Conservation (phyloP, 37 sponge, comb jelly and placozoan species). For the Ianthella basta region DNA sequence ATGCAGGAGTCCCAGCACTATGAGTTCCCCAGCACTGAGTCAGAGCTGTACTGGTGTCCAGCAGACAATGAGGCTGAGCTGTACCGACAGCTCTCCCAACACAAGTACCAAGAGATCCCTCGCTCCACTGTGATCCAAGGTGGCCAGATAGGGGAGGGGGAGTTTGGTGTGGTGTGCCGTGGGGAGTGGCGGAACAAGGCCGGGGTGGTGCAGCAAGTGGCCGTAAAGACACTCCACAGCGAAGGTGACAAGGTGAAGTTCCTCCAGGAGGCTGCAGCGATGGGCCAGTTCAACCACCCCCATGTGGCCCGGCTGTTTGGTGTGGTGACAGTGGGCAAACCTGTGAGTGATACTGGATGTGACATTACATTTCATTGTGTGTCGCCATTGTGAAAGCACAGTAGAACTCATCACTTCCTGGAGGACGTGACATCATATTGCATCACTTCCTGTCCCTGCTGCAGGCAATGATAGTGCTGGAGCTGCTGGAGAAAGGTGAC, state of each 20-base stretch:
- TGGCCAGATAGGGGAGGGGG: constrained; percentile 14
- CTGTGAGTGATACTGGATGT: constrained; percentile 25
- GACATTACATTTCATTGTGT: too few species aligned
- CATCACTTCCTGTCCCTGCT: too few species aligned
- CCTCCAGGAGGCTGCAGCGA: constrained; percentile 37
- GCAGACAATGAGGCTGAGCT: constrained; percentile 1
- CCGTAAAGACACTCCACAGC: constrained; percentile 26
- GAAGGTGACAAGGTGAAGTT: constrained; percentile 26
- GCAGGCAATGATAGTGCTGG: constrained; percentile 25
- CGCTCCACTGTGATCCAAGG: neutral
- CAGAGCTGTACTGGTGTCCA: constrained; percentile 19
- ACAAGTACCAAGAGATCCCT: constrained; percentile 24
- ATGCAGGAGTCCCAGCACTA: neutral
- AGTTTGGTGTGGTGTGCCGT: constrained; percentile 1
- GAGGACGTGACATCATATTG: too few species aligned
- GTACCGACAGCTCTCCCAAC: constrained; percentile 14
- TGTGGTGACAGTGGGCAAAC: constrained; percentile 27
- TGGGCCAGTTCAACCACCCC: constrained; percentile 43
- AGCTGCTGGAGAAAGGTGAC: neutral
- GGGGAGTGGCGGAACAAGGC: constrained; percentile 10
- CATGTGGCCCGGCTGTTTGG: constrained; percentile 29
- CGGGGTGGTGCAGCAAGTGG: constrained; percentile 18
- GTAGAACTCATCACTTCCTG: too few species aligned
- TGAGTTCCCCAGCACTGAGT: constrained; percentile 28
- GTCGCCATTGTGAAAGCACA: too few species aligned